Percentiles rank a stretch among this genome's conserved stretches.
Evolutionary conservation across 1,140 invertebrate species (phyloP).

Genomic region (Neomicropteryx cornuta): DNA sequence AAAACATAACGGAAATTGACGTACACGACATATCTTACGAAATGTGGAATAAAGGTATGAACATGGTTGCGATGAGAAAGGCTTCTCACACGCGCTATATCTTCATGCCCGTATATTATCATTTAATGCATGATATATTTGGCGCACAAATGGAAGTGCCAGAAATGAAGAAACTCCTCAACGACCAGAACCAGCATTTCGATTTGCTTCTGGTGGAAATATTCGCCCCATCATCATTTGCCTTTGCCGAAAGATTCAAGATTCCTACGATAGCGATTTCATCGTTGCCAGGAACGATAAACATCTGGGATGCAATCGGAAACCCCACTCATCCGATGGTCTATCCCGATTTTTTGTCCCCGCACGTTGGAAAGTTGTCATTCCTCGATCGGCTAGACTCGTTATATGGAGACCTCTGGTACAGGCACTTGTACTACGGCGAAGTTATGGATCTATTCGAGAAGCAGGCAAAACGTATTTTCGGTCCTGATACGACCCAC

Average conservation of each 20-base stretch:
- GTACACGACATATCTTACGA: conserved; percentile 11
- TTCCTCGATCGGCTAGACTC: background rate
- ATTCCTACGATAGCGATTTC: conserved; percentile 19
- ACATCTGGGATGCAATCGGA: conserved; percentile 17
- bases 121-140: conserved; percentile 6
- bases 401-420: conserved; percentile 1
- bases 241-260: conserved; percentile 19
- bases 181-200: conserved; percentile 9
- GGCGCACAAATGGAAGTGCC: conserved; percentile 12
- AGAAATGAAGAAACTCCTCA: conserved; percentile 15
- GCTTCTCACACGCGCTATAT: background rate
- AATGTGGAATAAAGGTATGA: conserved; percentile 6
- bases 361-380: background rate
- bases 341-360: conserved; percentile 22
- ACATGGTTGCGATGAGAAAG: conserved; percentile 9
- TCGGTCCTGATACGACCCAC: conserved; percentile 21
- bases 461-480: conserved; percentile 20
- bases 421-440: conserved; percentile 14
- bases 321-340: conserved; percentile 25
- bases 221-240: conserved; percentile 8
- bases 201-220: conserved; percentile 14
- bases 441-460: conserved; percentile 12
- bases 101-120: background rate
- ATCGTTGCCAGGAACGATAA: conserved; percentile 8
- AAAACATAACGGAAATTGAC: conserved; percentile 17